Percentiles rank a stretch among this genome's conserved stretches.
Evolutionary conservation across 2,113 vertebrate species (phyloP).

Genomic region (Entomyzon cyanotis): DNA sequence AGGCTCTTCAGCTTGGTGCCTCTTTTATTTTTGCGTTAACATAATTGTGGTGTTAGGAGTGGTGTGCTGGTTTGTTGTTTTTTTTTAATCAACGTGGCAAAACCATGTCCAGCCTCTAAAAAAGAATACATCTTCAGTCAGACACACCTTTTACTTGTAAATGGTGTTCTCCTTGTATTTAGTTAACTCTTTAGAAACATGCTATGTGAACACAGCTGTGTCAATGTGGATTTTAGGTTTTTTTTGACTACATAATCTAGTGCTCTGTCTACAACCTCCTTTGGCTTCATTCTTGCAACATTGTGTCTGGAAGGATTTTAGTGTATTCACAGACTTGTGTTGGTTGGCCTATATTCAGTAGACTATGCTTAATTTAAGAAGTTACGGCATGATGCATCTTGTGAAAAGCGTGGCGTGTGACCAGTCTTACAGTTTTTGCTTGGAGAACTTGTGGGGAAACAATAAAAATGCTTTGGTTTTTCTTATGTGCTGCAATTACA

Average conservation of each 20-base stretch:
- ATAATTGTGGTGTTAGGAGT: background rate
- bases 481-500: background rate
- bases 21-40: background rate
- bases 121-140: background rate
- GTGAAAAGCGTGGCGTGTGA: background rate
- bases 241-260: background rate
- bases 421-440: background rate
- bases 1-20: background rate
- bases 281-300: background rate
- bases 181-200: background rate
- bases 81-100: background rate
- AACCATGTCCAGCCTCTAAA: background rate
- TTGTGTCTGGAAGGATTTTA: background rate
- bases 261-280: background rate
- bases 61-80: fast-evolving
- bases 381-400: background rate
- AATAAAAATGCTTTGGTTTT: background rate
- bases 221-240: background rate
- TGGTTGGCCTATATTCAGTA: background rate
- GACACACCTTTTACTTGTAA: background rate
- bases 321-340: background rate
- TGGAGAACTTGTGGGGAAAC: background rate
- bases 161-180: background rate
- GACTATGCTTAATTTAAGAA: conserved; percentile 18
- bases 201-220: background rate